These are phyloP conservation scores for Peromyscus nudipes DNA, from an alignment of 2,797 vertebrate species.

Conservation along the genomic window DNA sequence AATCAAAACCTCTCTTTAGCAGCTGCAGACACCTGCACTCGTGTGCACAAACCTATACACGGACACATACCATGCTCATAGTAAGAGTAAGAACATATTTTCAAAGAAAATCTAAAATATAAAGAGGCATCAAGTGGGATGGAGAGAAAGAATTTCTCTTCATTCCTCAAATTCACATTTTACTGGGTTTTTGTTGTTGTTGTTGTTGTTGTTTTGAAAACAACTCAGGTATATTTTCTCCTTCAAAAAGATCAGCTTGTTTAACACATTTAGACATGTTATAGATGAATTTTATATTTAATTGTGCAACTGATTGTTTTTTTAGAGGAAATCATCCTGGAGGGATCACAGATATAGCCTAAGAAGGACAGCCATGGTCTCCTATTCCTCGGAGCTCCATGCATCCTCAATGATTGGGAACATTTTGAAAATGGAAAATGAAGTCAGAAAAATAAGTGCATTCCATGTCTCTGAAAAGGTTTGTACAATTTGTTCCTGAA, in stretches of 20 bases:
- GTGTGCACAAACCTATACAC: background rate
- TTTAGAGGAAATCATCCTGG: background rate
- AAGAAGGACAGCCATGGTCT: background rate
- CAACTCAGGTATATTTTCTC: background rate
- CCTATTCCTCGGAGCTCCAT: background rate
- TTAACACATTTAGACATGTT: background rate
- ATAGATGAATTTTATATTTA: background rate
- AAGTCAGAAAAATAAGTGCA: background rate
- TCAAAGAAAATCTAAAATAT: background rate
- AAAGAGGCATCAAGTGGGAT: background rate
- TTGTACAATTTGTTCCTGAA: background rate
- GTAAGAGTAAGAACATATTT: no score
- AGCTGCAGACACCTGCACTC: background rate
- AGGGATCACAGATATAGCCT: background rate
- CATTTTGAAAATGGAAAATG: slow-evolving; percentile 36
- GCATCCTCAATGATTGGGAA: background rate
- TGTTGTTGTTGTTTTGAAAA: background rate
- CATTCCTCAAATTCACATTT: background rate
- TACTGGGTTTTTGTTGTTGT: background rate
- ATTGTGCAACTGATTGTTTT: background rate
- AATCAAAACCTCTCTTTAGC: background rate
- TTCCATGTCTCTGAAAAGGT: background rate
- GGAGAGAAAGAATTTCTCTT: background rate
- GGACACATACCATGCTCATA: no score
- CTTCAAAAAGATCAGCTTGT: background rate